Percentiles rank a stretch among this genome's conserved stretches.
Evolutionary conservation across 2,888 invertebrate species (phyloP).

Genomic region (Syrphus vitripennis): DNA sequence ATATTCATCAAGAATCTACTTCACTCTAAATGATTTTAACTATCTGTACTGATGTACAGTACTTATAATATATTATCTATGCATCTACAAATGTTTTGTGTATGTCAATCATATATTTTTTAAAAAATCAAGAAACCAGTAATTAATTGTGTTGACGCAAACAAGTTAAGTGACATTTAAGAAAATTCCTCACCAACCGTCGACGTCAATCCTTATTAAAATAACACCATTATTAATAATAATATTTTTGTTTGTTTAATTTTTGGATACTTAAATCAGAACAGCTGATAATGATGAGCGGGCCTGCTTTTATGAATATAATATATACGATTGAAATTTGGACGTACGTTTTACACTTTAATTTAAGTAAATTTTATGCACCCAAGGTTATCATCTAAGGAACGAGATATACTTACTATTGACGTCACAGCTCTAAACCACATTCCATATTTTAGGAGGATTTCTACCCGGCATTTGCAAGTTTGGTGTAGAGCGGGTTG

Average conservation of each 20-base stretch:
- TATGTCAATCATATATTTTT: no score
- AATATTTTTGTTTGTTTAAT: not conserved
- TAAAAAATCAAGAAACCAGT: not conserved
- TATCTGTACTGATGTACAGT: no score
- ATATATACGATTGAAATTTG: not conserved
- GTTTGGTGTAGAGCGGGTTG: not conserved
- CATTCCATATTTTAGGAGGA: not conserved
- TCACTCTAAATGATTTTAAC: no score
- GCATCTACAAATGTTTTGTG: no score
- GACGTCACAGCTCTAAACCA: not conserved
- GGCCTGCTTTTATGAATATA: not conserved
- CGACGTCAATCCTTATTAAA: not conserved
- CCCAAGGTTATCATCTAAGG: slow-evolving; percentile 3
- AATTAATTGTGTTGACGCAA: not conserved
- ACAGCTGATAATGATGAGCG: not conserved
- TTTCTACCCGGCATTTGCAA: not conserved
- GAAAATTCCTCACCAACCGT: not conserved
- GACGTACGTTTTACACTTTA: not conserved
- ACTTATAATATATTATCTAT: no score
- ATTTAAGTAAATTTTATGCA: slow-evolving; percentile 10
- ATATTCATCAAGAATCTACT: no score
- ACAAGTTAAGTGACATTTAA: not conserved
- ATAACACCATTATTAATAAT: not conserved
- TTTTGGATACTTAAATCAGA: not conserved
- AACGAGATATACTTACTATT: slow-evolving; percentile 5